phyloP scores from a whole-genome alignment of 2,797 vertebrate genomes.

The Sphaeramia orbicularis region DNA sequence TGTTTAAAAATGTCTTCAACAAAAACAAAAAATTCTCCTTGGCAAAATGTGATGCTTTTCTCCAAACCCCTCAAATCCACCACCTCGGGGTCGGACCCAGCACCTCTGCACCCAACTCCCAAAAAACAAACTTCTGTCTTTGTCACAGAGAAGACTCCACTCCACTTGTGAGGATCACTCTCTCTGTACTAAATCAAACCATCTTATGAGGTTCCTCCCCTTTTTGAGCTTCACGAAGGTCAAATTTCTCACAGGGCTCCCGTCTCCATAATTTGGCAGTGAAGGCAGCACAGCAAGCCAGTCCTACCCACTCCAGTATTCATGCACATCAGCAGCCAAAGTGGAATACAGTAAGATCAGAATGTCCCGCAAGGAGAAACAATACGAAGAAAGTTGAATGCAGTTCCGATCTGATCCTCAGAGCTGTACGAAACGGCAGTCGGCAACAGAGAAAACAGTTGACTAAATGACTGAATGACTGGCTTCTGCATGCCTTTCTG shows the following conservation, averaged over 20 bases:
- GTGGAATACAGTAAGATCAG: constrained; percentile 20
- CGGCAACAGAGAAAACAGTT: constrained; percentile 43
- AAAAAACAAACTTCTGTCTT: constrained; percentile 1
- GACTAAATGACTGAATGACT: constrained; percentile 48
- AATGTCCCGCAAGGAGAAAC: constrained; percentile 14
- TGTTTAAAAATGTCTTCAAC: not conserved
- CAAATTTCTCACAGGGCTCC: constrained; percentile 30
- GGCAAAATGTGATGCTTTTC: constrained; percentile 1
- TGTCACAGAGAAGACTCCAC: constrained; percentile 22
- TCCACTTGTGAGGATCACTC: constrained; percentile 21
- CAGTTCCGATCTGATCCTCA: too few relatives aligned
- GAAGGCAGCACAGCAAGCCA: constrained; percentile 30
- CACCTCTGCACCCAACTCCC: constrained; percentile 1
- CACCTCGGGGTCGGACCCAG: not conserved
- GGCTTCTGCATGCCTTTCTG: constrained; percentile 57
- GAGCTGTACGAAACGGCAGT: not conserved
- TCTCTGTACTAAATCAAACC: constrained; percentile 52
- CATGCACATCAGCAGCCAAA: constrained; percentile 22
- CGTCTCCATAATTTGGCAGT: constrained; percentile 30
- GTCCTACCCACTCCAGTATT: constrained; percentile 14
- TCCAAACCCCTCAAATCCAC: constrained; percentile 26
- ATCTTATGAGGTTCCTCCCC: constrained; percentile 47
- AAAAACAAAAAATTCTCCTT: not conserved
- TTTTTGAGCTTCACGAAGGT: constrained; percentile 32
- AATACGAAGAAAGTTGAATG: constrained; percentile 1